Percentiles rank a stretch among this genome's conserved stretches.
Evolutionary conservation across 2,113 vertebrate species (phyloP).

Genomic region (Chinchilla lanigera): DNA sequence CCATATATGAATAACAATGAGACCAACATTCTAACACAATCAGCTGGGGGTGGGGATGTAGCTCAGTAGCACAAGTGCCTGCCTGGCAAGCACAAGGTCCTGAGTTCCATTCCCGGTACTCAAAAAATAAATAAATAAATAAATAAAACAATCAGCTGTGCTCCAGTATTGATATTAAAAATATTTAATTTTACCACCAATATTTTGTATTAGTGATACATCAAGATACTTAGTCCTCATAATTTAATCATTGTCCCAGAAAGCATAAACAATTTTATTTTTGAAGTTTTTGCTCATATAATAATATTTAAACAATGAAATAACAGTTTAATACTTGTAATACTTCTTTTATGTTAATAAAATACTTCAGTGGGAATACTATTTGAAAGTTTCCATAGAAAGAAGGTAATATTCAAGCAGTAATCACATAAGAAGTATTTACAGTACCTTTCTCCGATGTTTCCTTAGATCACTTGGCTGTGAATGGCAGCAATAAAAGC

Average conservation of each 20-base stretch:
- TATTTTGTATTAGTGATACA: background rate
- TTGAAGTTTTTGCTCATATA: background rate
- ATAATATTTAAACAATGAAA: background rate
- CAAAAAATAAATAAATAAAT: too few species aligned
- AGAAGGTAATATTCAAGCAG: background rate
- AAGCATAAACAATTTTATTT: background rate
- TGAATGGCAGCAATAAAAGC: constrained; percentile 71
- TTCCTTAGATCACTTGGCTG: constrained; percentile 99
- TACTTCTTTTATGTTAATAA: constrained; percentile 37
- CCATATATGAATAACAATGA: background rate
- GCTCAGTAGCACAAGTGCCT: too few species aligned
- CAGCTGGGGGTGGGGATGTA: background rate
- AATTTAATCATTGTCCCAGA: background rate
- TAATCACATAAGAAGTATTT: background rate
- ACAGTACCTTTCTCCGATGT: constrained; percentile 97
- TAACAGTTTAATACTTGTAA: background rate
- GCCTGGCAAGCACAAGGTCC: too few species aligned
- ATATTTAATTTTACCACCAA: background rate
- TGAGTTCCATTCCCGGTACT: too few species aligned
- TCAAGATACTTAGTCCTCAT: background rate
- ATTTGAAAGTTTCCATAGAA: constrained; percentile 20
- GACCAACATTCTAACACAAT: background rate
- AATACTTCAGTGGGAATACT: background rate
- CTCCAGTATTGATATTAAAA: background rate
- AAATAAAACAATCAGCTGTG: background rate